Conservation (phyloP, 1,140 invertebrate genomes). For the Euwallacea fornicatus region DNA sequence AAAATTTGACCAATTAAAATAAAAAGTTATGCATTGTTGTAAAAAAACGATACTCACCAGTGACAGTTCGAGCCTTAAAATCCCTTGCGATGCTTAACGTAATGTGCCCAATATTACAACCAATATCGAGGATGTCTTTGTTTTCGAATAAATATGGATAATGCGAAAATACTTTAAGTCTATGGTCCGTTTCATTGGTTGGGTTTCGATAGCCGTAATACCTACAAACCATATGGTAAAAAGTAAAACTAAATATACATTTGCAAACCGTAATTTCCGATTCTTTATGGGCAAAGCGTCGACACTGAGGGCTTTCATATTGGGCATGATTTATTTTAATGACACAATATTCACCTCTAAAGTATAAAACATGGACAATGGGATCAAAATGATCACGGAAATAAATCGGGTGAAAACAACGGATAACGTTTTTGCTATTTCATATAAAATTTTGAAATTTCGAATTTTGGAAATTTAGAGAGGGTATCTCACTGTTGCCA, state of each 20-base stretch:
- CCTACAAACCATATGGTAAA: constrained; percentile 53
- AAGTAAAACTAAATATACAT: not conserved
- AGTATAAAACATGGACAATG: too few species aligned
- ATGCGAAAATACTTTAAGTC: constrained; percentile 77
- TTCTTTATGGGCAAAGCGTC: not conserved
- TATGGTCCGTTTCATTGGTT: constrained; percentile 75
- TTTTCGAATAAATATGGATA: constrained; percentile 82
- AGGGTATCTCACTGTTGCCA: too few species aligned
- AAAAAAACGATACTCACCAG: constrained; percentile 17
- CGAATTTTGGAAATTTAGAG: too few species aligned
- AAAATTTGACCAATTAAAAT: not conserved
- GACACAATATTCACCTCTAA: too few species aligned
- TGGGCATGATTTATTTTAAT: too few species aligned
- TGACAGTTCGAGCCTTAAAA: constrained; percentile 79
- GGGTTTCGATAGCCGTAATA: constrained; percentile 95
- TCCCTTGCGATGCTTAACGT: constrained; percentile 85
- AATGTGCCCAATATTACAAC: constrained; percentile 96
- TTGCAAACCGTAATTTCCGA: too few species aligned
- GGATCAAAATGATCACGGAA: too few species aligned
- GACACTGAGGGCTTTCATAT: not conserved
- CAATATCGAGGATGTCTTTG: constrained; percentile 94
- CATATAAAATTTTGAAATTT: too few species aligned
- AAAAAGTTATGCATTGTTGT: too few species aligned
- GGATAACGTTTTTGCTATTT: too few species aligned
- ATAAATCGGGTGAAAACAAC: too few species aligned